Evolutionary conservation across 2,797 vertebrate genomes (phyloP), one percentile per base, ranked within the genome.

Genomic region (Xenops minutus): DNA sequence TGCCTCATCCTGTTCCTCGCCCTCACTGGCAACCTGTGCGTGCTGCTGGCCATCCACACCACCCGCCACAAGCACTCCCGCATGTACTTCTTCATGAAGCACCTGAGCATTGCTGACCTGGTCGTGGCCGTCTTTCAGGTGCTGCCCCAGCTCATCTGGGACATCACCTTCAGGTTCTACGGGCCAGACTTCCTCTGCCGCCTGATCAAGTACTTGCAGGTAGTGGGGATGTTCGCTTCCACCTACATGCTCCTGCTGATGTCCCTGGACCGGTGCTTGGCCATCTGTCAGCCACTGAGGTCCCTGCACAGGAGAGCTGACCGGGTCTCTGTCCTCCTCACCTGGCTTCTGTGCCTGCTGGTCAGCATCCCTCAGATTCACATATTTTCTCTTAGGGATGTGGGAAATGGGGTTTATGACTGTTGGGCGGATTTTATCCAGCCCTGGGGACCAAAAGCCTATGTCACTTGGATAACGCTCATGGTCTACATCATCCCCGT

Each of bases 61-160:
- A 98, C 98, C 96, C 99, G 99, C 82, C 99, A 98, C 97, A 98
- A 98, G 84, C 98, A 99, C 80, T 99, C 99, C 46, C 99, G 99
- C 97, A 99, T 99, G 99, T 99, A 99, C 93, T 99, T 99, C 97
- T 99, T 99, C 98, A 99, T 99, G 98, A 99, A 99, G 96, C 99
- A 99, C 97, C 97, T 99, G 87, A 99, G 99, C 98, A 99, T 99
- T 63, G 99, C 99, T 7, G 99, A 99, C 95, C 98, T 99, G 71
- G 98, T 99, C 12, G 99, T 99, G 82, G 99, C 99, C 3, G 67
- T 99, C 81, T 99, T 99, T 88, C 99, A 99, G 97, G 99, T 99
- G 49, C 98, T 99, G 49, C 99, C 99, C 12, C 99, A 99, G 91
- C 99, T 99, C 86, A 99, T 99, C 27, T 99, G 99, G 99, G 99